Conservation (phyloP, 1,140 invertebrate genomes). For the Drosophila lacertosa region DNA sequence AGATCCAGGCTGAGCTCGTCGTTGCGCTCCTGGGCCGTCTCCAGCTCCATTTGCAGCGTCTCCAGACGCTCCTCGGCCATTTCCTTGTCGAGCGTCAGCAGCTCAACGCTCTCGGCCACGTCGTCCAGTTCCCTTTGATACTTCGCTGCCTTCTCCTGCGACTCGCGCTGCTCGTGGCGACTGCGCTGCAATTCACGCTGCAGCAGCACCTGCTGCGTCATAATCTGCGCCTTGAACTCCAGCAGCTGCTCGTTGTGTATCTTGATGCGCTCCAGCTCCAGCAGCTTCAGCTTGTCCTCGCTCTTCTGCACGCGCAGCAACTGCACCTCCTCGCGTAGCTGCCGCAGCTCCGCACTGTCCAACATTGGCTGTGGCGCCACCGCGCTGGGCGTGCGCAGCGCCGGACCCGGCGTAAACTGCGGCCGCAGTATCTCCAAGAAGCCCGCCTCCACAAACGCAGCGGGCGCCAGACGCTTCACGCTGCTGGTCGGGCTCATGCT, state of each 20-base stretch:
- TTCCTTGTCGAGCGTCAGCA: slow-evolving; percentile 98
- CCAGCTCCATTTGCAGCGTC: slow-evolving; percentile 94
- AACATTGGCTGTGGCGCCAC: slow-evolving; percentile 67
- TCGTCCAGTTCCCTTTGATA: slow-evolving; percentile 96
- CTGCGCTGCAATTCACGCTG: slow-evolving; percentile 94
- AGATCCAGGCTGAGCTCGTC: slow-evolving; percentile 96
- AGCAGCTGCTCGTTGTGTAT: slow-evolving; percentile 94
- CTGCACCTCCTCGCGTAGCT: slow-evolving; percentile 95
- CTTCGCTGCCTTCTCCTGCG: slow-evolving; percentile 90
- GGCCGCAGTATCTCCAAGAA: slow-evolving; percentile 95
- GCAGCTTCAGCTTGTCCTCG: slow-evolving; percentile 94
- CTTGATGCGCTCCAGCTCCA: slow-evolving; percentile 94
- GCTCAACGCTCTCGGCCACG: slow-evolving; percentile 95
- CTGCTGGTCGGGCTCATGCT: slow-evolving; percentile 75
- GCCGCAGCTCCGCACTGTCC: slow-evolving; percentile 89
- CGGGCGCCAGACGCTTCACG: slow-evolving; percentile 51
- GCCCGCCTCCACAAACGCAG: slow-evolving; percentile 87
- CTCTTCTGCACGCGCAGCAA: slow-evolving; percentile 92
- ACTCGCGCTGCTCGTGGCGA: slow-evolving; percentile 93
- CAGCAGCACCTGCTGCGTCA: slow-evolving; percentile 94
- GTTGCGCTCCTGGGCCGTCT: slow-evolving; percentile 93
- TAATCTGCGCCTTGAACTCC: slow-evolving; percentile 96
- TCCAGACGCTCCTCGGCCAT: slow-evolving; percentile 99
- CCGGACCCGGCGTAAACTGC: slow-evolving; percentile 93
- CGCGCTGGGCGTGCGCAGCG: slow-evolving; percentile 87